Conservation (phyloP, 1,140 invertebrate species). For the Achroia grisella region DNA sequence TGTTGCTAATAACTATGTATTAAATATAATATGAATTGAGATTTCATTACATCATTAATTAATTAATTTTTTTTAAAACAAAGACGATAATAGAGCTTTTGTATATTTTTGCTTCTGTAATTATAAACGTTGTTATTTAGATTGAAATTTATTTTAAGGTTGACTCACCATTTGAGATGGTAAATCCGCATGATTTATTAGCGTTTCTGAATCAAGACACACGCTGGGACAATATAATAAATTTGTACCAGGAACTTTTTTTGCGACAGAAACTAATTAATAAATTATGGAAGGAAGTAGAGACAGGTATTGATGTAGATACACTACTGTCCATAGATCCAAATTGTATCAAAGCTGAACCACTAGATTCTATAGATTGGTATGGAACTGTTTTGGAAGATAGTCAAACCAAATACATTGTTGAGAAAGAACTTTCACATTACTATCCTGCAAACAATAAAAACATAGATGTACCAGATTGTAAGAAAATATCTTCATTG, state of each 20-base stretch:
- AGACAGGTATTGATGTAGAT: constrained; percentile 77
- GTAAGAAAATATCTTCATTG: constrained; percentile 77
- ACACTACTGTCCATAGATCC: constrained; percentile 78
- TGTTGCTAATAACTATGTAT: too few species aligned
- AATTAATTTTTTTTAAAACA: too few species aligned
- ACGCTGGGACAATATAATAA: constrained; percentile 77
- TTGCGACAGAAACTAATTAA: constrained; percentile 79
- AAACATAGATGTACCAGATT: constrained; percentile 77
- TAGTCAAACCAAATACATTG: constrained; percentile 32
- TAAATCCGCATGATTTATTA: constrained; percentile 85
- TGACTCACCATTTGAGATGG: constrained; percentile 86
- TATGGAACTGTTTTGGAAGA: constrained; percentile 76
- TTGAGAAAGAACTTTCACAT: constrained; percentile 32
- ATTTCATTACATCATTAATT: too few species aligned
- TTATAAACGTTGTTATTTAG: neutral
- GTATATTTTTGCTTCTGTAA: too few species aligned
- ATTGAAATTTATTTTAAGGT: constrained; percentile 61
- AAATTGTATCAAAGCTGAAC: constrained; percentile 79
- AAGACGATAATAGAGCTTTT: too few species aligned
- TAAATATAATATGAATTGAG: too few species aligned
- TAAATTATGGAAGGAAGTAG: constrained; percentile 76
- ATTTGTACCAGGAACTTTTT: constrained; percentile 79
- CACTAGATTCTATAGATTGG: constrained; percentile 80
- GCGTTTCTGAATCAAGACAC: constrained; percentile 89
- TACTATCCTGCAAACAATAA: constrained; percentile 30